Evolutionary conservation across 2,797 vertebrate species (phyloP).

Genomic region (Phoeniculus purpureus): DNA sequence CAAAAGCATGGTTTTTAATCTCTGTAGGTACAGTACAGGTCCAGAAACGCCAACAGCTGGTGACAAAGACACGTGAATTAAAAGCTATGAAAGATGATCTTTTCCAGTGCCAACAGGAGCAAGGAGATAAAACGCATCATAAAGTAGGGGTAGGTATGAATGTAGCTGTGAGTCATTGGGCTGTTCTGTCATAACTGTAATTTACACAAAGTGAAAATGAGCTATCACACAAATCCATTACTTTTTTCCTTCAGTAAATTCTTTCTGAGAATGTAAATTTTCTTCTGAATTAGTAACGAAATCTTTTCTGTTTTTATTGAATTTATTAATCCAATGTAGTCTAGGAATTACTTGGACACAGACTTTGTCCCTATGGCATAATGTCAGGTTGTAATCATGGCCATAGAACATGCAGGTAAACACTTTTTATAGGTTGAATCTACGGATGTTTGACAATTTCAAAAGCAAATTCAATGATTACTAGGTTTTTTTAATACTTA

Average conservation of each 20-base stretch:
- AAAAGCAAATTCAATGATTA: background rate
- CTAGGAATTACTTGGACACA: background rate
- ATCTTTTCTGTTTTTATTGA: background rate
- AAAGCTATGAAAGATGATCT: conserved; percentile 79
- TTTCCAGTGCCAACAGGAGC: conserved; percentile 77
- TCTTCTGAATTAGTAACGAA: background rate
- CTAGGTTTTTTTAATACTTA: background rate
- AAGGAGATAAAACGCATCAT: conserved; percentile 59
- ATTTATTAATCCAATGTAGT: background rate
- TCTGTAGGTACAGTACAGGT: conserved; percentile 87
- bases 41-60: conserved; percentile 83
- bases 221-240: background rate
- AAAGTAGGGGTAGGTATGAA: conserved; percentile 73
- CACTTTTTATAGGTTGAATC: background rate
- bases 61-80: conserved; percentile 77
- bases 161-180: background rate
- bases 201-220: background rate
- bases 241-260: background rate
- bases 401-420: background rate
- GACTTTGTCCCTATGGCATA: background rate
- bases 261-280: background rate
- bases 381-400: background rate
- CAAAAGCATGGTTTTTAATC: background rate
- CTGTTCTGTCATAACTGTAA: background rate
- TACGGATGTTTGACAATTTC: background rate